Conservation (phyloP, 2,797 vertebrate species). For the Enteromius radiatus region DNA sequence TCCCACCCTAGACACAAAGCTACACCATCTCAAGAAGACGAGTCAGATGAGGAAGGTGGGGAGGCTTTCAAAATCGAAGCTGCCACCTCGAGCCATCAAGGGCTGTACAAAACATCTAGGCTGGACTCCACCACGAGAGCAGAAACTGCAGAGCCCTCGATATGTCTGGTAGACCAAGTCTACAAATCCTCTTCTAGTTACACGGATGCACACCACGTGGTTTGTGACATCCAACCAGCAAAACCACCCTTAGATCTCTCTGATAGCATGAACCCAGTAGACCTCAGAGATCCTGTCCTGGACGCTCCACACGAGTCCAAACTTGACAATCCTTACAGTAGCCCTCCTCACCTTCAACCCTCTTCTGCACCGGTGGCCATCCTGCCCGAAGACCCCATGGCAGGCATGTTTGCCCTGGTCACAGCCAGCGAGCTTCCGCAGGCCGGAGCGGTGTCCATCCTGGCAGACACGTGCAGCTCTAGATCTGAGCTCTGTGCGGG, state of each 20-base stretch:
- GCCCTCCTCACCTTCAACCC: constrained; percentile 60
- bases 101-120: constrained; percentile 71
- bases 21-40: constrained; percentile 55
- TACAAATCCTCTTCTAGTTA: constrained; percentile 44
- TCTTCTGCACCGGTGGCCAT: constrained; percentile 57
- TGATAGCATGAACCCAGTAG: constrained; percentile 13
- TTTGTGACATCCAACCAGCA: constrained; percentile 36
- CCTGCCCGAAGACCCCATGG: constrained; percentile 87
- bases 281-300: constrained; percentile 63
- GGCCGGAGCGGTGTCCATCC: constrained; percentile 71
- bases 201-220: constrained; percentile 39
- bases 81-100: constrained; percentile 68
- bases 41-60: constrained; percentile 67
- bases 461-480: constrained; percentile 57
- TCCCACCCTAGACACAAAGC: constrained; percentile 42
- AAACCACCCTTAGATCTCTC: constrained; percentile 5
- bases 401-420: constrained; percentile 90
- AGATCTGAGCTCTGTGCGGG: constrained; percentile 64
- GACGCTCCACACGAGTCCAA: constrained; percentile 50
- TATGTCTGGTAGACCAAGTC: constrained; percentile 61
- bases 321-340: constrained; percentile 57
- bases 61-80: constrained; percentile 71
- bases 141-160: constrained; percentile 68
- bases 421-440: constrained; percentile 90
- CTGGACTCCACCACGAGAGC: constrained; percentile 67